Percentiles rank a stretch among this genome's conserved stretches.
Evolutionary conservation across 2,797 vertebrate species (phyloP).

Genomic region (Sciurus vulgaris): DNA sequence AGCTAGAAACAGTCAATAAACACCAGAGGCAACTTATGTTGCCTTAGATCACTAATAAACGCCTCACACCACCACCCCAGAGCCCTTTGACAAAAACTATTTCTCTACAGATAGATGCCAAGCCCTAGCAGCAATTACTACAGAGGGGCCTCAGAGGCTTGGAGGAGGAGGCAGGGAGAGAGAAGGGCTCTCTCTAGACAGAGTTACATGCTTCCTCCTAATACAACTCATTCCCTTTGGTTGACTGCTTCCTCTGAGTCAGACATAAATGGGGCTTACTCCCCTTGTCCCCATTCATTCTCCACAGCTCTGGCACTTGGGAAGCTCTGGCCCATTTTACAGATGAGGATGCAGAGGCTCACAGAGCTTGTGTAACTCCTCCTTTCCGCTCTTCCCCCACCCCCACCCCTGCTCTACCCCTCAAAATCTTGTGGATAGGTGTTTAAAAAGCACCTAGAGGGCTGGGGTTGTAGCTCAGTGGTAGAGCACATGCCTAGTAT

Average conservation of each 20-base stretch:
- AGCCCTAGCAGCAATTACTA: conserved; percentile 69
- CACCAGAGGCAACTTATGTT: conserved; percentile 82
- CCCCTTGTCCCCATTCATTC: neutral
- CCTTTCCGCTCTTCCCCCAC: neutral
- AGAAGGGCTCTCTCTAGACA: neutral
- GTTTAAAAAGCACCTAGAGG: neutral
- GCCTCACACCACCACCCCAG: conserved; percentile 67
- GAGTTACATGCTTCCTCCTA: neutral
- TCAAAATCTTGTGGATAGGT: neutral
- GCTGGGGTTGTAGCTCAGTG: too few relatives aligned
- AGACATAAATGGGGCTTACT: neutral
- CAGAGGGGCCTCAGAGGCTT: conserved; percentile 57
- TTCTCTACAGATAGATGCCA: conserved; percentile 75
- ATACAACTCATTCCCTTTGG: neutral
- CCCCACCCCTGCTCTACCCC: rapidly evolving
- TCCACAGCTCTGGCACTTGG: neutral
- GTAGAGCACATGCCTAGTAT: too few relatives aligned
- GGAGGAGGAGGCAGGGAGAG: conserved; percentile 33
- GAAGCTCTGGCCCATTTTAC: conserved; percentile 33
- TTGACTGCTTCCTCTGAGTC: neutral
- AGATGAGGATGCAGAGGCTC: neutral
- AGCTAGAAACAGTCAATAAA: conserved; percentile 83
- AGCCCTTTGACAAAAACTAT: conserved; percentile 74
- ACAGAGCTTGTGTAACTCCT: neutral
- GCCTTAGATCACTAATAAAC: conserved; percentile 82